Base-by-base conservation (phyloP, 2,888 invertebrate genomes). In the Mechanitis mazaeus region DNA sequence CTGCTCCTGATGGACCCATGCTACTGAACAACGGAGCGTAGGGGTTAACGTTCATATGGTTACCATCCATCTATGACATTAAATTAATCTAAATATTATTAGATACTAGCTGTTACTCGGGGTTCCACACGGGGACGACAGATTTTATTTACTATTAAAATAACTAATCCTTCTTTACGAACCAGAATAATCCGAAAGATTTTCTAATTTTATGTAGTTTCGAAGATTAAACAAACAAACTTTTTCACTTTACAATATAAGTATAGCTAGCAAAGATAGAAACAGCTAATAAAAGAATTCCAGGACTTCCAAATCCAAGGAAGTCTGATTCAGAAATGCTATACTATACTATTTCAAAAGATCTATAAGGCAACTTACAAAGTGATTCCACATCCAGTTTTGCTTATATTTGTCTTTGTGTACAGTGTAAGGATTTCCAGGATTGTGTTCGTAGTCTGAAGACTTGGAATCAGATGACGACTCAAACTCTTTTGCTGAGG, bases 31-130 rank as follows among this genome's bases (percentile, higher is more conserved):
- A n/a, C 0, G 88, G 87, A 0, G 75, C 87, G 35, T 73, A 74
- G 0, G 87, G 87, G 64, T 84, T 86, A 3, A 87, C 57, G 28
- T 89, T 89, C 81, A 88, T 80, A 45, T 89, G 89, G 61, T 84
- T 78, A 2, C 89, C 88, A 53, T 79, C 79, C 83, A 88, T 79
- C 88, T 89, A 65, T 42, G 71, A 73, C 64, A 59, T 7, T n/a
- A 28, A 47, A 47, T 47, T n/a, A 28, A 4, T 20, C 12, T 47
- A 33, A 12, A 6, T 50, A 73, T 76, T 76, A 7, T 31, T 7
- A 31, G n/a, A 20, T 20, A n/a, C 47, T 47, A 20, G 20, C 20
- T 20, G 20, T 20, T 20, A 20, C 20, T 20, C 20, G 20, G 20
- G 20, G 20, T 0, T 20, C 20, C 20, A 20, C 20, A 20, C 20